Base-by-base conservation (phyloP, 2,797 vertebrate species). In the Sebastes minor region DNA sequence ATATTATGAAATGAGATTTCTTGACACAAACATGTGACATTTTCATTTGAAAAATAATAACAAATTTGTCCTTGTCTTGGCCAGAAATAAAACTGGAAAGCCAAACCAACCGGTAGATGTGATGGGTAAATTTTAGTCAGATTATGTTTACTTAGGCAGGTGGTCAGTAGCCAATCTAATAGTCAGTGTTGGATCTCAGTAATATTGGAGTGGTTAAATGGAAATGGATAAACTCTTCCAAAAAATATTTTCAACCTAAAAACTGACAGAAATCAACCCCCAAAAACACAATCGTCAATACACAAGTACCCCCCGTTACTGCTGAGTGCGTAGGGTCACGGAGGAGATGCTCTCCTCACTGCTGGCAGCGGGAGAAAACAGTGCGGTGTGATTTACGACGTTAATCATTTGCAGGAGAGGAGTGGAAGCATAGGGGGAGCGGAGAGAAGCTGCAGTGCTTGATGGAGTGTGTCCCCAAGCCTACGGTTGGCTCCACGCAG, bases 371-470 rank as follows among this genome's bases (percentile, higher is more conserved):
- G 68, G 71, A 71, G 72, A 71, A 88, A 94, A 87, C 72, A 75
- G 49, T 85, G 76, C 49, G 62, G 81, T 76, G 85, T 92, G 90
- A 93, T 92, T 91, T 91, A 91, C 85, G 86, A 86, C 76, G 73
- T 85, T 91, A 88, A 91, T 93, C 89, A 91, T 88, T 89, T 90
- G 78, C 68, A 72, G 79, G 71, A 89, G 85, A 88, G 71, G 42
- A 82, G 78, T 62, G 79, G 71, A 80, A 61, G 81, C 80, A 84
- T 23, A 53, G 55, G 82, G 80, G 85, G 69, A 53, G 71, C 30
- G 55, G 65, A 71, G 76, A 86, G 80, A 56, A 82, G 87, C 85
- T 69, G 71, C 76, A 78, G 69, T 53, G 81, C 86, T 75, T 82
- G 86, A 91, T 91, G 81, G 88, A 86, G 81, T 85, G 86, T 87